Conservation (phyloP, 2,797 vertebrate genomes). For the Nasua narica region DNA sequence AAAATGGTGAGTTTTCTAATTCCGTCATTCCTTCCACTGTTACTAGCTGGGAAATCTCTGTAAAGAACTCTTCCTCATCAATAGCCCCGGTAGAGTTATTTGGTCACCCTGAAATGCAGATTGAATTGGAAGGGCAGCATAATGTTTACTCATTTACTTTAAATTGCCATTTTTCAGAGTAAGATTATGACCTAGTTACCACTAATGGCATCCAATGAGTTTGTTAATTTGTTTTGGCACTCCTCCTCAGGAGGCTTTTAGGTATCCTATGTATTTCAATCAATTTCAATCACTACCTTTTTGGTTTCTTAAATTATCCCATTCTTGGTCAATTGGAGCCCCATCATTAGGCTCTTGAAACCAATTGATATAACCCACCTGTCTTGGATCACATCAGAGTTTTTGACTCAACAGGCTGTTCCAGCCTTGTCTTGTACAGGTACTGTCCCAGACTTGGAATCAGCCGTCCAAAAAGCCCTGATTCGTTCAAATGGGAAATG, state of each 20-base stretch:
- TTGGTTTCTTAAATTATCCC: background rate
- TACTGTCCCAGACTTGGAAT: background rate
- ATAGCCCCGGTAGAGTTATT: background rate
- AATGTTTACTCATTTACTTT: background rate
- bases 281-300: background rate
- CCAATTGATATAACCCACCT: background rate
- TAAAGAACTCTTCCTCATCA: background rate
- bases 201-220: background rate
- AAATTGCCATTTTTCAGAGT: background rate
- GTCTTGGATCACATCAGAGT: background rate
- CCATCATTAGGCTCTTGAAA: background rate
- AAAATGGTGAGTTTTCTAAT: conserved; percentile 32
- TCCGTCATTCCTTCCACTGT: background rate
- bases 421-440: background rate
- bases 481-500: background rate
- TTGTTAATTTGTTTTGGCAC: background rate
- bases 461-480: background rate
- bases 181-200: background rate
- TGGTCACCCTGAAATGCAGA: background rate
- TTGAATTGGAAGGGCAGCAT: background rate
- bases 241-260: background rate
- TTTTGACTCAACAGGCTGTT: background rate
- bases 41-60: background rate
- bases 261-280: background rate
- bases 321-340: background rate